Percentiles rank a stretch among this genome's conserved stretches.
Conservation (phyloP, 2,888 invertebrate species). For the Scaptomyza polygonia region DNA sequence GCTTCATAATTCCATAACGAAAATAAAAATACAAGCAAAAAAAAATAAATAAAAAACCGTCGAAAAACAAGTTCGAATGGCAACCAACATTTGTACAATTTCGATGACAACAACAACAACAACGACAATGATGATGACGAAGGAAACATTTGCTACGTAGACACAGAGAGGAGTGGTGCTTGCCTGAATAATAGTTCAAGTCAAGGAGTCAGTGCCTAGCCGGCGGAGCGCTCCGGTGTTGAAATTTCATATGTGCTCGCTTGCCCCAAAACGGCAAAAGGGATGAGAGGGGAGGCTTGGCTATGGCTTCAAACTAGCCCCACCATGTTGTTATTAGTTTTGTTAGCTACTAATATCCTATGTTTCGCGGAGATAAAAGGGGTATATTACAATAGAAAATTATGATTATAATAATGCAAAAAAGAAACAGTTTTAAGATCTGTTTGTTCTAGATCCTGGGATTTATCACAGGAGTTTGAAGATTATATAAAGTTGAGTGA, state of each 20-base stretch:
- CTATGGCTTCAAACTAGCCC: constrained; percentile 20
- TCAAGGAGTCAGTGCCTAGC: constrained; percentile 36
- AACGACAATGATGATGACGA: constrained; percentile 2
- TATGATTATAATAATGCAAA: not conserved
- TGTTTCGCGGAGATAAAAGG: not conserved
- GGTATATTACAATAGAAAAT: not conserved
- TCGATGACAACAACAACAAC: constrained; percentile 32
- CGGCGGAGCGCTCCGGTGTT: constrained; percentile 37
- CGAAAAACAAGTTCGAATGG: constrained; percentile 63
- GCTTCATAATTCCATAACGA: constrained; percentile 79
- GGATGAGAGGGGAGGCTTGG: constrained; percentile 2
- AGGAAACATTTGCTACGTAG: not conserved
- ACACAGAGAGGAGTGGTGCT: constrained; percentile 1
- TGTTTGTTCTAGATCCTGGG: no score
- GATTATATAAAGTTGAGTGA: no score
- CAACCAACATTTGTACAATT: constrained; percentile 69
- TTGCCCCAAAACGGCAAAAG: constrained; percentile 19
- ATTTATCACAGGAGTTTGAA: no score
- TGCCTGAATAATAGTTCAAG: constrained; percentile 9
- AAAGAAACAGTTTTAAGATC: no score
- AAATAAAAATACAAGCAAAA: constrained; percentile 1
- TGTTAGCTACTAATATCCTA: constrained; percentile 41
- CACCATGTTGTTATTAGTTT: constrained; percentile 59
- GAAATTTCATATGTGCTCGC: constrained; percentile 60
- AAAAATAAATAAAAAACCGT: no score